Base-by-base conservation (phyloP, 1,140 invertebrate species). In the Penaeus chinensis region DNA sequence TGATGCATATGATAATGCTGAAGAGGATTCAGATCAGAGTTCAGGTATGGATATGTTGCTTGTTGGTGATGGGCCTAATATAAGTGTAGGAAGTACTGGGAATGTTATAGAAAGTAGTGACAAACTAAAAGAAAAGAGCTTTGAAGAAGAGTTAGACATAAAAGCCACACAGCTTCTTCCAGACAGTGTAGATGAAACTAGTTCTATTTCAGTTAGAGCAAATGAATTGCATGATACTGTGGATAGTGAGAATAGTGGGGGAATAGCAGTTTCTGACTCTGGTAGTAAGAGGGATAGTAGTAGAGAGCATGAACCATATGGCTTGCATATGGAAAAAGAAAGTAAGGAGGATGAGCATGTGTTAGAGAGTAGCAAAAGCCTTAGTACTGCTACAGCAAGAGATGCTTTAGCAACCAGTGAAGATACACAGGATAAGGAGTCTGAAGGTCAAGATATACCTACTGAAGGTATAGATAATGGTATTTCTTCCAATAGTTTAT, bases 1-100 rank as follows among this genome's bases (percentile, higher is more conserved):
- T 87, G 81, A 65, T 19, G 22, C 66, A 37, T 79, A n/a, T 42
- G 27, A 18, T 22, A 77, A 54, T 65, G 74, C 61, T 63, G 80
- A 87, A 87, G 86, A 77, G 86, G 86, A 87, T 76, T 18, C 71
- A 42, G 27, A 47, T 77, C 37, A 63, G 71, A 32, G 74, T 65
- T 24, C 61, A 87, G 86, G 86, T 87, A 87, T 66, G 86, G 66
- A 83, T 60, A 37, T 47, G 77, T 63, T 32, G 16, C 27, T 63
- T 82, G 81, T 76, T 76, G 37, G 60, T 82, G 42, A 19, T 78
- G 22, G 60, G 37, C 8, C 24, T 42, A 22, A 32, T 78, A 32
- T 60, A 27, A 32, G 60, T 78, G 74, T 16, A 27, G 71, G 63
- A 19, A 76, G 27, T 37, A 63, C 63, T 62, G 19, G 20, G 19